A percentile compares a stretch with the other conserved stretches of the same genome.
Evolutionary conservation across 92 coral and sea anemone genomes (phyloP).

Genomic region (Porites rus): DNA sequence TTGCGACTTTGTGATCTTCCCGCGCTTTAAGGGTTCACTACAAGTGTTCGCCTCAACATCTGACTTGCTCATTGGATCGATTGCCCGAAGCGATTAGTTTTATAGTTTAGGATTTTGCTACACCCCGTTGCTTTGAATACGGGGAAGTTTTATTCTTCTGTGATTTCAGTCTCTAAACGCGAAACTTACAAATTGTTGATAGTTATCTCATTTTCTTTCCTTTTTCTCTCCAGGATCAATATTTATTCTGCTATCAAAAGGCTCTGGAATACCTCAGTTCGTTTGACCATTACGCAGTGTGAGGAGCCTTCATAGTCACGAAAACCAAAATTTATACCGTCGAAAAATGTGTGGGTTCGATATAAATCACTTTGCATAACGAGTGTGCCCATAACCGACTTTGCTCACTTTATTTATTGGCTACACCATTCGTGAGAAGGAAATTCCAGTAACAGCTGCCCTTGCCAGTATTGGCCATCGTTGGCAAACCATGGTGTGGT

Average conservation of each 20-base stretch:
- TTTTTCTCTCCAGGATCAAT: conserved; percentile 76
- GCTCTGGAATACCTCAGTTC: conserved; percentile 98
- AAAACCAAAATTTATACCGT: not conserved
- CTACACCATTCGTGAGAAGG: not conserved
- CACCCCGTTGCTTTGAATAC: no score
- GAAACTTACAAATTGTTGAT: not conserved
- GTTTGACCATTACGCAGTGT: conserved; percentile 96
- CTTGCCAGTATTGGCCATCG: not conserved
- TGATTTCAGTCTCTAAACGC: not conserved
- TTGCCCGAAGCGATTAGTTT: no score
- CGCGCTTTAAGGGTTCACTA: no score
- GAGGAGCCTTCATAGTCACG: not conserved
- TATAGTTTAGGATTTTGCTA: no score
- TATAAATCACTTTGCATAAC: not conserved
- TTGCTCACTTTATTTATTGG: not conserved
- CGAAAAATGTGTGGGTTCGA: not conserved
- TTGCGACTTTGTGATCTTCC: no score
- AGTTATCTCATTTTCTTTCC: not conserved
- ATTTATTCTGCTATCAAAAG: conserved; percentile 94
- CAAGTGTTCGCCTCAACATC: no score
- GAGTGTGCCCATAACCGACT: not conserved
- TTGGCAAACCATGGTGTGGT: not conserved
- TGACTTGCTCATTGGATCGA: no score
- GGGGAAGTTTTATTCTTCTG: no score
- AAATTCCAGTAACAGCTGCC: not conserved